Conservation (phyloP, 1,140 invertebrate species). For the Thaumetopoea pityocampa region DNA sequence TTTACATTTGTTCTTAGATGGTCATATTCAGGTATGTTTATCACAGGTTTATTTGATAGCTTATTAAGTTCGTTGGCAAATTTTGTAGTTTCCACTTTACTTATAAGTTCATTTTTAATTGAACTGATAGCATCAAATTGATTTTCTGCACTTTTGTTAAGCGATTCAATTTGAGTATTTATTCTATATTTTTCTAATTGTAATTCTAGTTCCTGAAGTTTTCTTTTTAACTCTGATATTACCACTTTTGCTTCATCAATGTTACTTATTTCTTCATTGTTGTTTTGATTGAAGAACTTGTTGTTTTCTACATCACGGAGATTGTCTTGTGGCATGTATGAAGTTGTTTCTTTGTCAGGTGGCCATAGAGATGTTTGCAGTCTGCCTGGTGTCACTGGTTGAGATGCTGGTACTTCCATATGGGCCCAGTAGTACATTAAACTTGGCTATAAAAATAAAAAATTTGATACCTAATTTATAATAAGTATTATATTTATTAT, state of each 20-base stretch:
- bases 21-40: conserved; percentile 54
- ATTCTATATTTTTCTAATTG: conserved; percentile 77
- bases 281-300: conserved; percentile 40
- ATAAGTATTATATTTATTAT: no score
- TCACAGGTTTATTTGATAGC: conserved; percentile 53
- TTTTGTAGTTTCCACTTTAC: conserved; percentile 45
- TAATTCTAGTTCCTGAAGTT: conserved; percentile 70
- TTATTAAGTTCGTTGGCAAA: conserved; percentile 37
- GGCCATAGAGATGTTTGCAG: conserved; percentile 65
- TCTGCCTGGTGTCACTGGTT: conserved; percentile 82
- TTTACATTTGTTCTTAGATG: conserved; percentile 62
- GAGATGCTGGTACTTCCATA: conserved; percentile 81
- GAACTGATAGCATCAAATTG: conserved; percentile 62
- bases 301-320: conserved; percentile 28
- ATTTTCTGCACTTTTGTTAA: conserved; percentile 72
- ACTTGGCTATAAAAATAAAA: conserved; percentile 81
- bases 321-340: conserved; percentile 18
- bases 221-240: conserved; percentile 59
- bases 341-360: conserved; percentile 41
- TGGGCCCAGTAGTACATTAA: conserved; percentile 93
- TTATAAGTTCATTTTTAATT: conserved; percentile 32
- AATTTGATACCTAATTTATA: no score
- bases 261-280: conserved; percentile 57
- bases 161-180: conserved; percentile 70
- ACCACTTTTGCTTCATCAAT: conserved; percentile 59